phyloP scores from a whole-genome alignment of 2,113 vertebrate species.

The Sapajus apella region DNA sequence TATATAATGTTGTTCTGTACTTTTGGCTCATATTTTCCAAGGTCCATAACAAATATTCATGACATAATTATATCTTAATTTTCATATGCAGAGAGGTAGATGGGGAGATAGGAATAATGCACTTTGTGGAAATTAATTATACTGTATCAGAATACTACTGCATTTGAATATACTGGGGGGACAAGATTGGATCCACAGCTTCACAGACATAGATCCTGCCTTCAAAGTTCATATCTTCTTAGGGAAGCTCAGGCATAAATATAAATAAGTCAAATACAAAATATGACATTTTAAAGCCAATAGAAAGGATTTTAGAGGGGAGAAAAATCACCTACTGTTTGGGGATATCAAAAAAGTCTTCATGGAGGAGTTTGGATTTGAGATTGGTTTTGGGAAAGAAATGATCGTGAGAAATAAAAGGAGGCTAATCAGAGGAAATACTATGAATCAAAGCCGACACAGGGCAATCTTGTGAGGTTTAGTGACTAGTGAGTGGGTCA shows the following conservation, averaged over 20 bases:
- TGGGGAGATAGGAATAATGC: background rate
- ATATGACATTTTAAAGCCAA: background rate
- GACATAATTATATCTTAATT: background rate
- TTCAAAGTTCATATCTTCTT: background rate
- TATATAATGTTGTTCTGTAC: background rate
- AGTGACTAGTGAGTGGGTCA: background rate
- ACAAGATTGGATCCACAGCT: background rate
- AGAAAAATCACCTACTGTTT: background rate
- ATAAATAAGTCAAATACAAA: background rate
- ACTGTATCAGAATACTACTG: background rate
- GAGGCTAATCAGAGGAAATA: background rate
- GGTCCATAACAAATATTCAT: background rate
- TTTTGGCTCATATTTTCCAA: constrained; percentile 14
- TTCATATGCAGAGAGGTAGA: background rate
- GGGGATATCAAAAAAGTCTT: background rate
- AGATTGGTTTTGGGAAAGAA: constrained; percentile 14
- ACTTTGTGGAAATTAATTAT: background rate
- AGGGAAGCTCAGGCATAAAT: background rate
- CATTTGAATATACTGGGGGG: background rate
- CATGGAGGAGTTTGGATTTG: background rate
- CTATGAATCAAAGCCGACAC: background rate
- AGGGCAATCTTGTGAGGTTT: background rate
- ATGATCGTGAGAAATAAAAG: background rate
- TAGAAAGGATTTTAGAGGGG: background rate
- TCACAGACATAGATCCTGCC: background rate